Evolutionary conservation across 2,888 invertebrate genomes (phyloP), one percentile per base, ranked within the genome.

Genomic region (Conomelus anceps): DNA sequence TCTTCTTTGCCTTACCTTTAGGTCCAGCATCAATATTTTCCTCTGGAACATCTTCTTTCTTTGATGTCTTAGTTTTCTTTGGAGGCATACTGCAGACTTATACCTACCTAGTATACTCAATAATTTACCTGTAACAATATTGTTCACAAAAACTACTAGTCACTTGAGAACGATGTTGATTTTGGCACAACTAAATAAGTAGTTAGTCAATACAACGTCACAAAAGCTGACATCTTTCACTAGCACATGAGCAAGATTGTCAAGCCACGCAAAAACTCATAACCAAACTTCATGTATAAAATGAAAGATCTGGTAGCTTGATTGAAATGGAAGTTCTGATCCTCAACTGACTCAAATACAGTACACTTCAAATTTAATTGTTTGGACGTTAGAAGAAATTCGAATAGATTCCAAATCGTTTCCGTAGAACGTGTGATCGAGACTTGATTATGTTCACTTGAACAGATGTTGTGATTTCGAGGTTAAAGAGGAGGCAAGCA

Each of bases 1-100:
- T 91, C 24, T 90, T 90, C 89, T 91, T 90, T 11, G 34, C 23
- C 7, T 24, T 23, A 88, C 89, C 89, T 88, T 91, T 90, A 13
- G 17, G 4, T 23, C 85, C 85, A 22, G 85, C 85, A 22, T 29
- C 29, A 23, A 85, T 90, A 87, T 88, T 89, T 3, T 89, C 84
- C 84, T 29, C 87, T 87, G 63, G 63, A 89, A 89, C 86, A 23
- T 89, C 89, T 34, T 89, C 89, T 29, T 89, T 89, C 87, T 89
- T 89, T n/a, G 86, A 84, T 34, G 41, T 11, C 41, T 88, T 63
- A 7, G 20, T 41, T 23, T 88, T 88, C 22, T 41, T 88, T 88
- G 88, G 88, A 34, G 88, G 88, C 88, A 88, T 88, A 20, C 0
- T 88, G 23, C 1, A 23, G 22, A 88, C 22, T 1, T 9, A 26